Base-by-base conservation (phyloP, 2,797 vertebrate species). In the Melanotaenia pygmaea region DNA sequence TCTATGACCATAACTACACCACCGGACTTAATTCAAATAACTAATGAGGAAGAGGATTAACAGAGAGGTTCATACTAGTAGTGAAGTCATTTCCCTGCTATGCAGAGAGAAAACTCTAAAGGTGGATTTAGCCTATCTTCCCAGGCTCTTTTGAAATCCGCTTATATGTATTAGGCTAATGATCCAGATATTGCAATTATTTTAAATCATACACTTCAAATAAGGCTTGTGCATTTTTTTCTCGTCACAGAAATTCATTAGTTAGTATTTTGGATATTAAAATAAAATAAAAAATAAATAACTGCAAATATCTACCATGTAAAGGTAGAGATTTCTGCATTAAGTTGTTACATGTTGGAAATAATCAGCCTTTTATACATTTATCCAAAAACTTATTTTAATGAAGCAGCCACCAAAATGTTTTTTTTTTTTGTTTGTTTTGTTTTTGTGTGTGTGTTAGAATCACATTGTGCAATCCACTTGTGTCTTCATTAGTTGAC, bases 1-100 rank as follows among this genome's bases (percentile, higher is more conserved):
- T 68, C 35, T 73, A 56, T 56, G 67, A 68, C 74, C 73, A 72
- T 73, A 82, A 74, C 71, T 77, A 50, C 20, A 67, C 73, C 18
- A 61, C 67, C 78, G 82, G 72, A 80, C 72, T 54, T 59, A 40
- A 80, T 87, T 84, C 76, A 86, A 84, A 80, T 64, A 76, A 67
- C 78, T 82, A 86, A 89, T 88, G 75, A 84, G 78, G 64, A 64
- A 51, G 34, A 84, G 80, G 84, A 90, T 88, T 88, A 89, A 64
- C 74, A 80, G 72, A 6, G 43, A 83, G 71, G 79, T 79, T 82
- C 74, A 54, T 77, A 51, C 59, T 73, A 84, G 82, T 80, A 65
- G 75, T 50, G 79, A 82, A 78, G 76, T 78, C 18, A 70, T 85
- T 81, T 81, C 61, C 71, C 57, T 67, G 14, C 20, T 64, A 75